Evolutionary conservation across 2,113 vertebrate genomes (phyloP).

Genomic region (Gadus macrocephalus): DNA sequence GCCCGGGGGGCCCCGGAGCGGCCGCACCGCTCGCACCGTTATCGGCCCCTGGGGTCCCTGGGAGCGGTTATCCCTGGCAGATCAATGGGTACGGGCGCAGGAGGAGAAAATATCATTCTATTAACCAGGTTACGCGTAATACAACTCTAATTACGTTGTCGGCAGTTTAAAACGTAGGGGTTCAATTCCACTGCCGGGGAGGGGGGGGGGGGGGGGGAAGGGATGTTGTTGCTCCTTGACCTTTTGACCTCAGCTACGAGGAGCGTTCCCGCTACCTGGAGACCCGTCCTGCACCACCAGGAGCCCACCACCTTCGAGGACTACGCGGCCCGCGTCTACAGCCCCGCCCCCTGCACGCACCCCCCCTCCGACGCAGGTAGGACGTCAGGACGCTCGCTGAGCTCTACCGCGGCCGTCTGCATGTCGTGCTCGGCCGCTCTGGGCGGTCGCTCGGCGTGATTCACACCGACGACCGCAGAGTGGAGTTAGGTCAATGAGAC

Average conservation of each 20-base stretch:
- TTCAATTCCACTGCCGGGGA: constrained; percentile 32
- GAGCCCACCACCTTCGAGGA: constrained; percentile 96
- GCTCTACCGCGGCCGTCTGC: too few species aligned
- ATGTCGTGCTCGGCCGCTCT: too few species aligned
- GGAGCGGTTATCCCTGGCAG: constrained; percentile 30
- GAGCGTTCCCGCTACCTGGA: constrained; percentile 94
- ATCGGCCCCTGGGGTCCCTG: neutral
- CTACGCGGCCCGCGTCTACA: constrained; percentile 95
- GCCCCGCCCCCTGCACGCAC: constrained; percentile 91
- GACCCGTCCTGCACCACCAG: constrained; percentile 89
- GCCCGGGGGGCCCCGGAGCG: neutral
- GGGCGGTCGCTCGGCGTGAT: too few species aligned
- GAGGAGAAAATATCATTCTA: constrained; percentile 53
- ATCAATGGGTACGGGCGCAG: constrained; percentile 47
- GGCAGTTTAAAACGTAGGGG: constrained; percentile 5
- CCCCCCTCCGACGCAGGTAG: constrained; percentile 86
- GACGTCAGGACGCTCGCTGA: constrained; percentile 22
- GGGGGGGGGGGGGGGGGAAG: neutral
- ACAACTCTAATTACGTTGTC: too few species aligned
- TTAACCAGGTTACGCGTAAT: constrained; percentile 59
- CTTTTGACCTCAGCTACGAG: constrained; percentile 83
- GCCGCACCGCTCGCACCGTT: constrained; percentile 15
- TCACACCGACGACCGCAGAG: too few species aligned
- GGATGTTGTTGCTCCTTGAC: constrained; percentile 76
- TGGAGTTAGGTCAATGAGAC: neutral